These are phyloP conservation scores for Poecilobothrus nobilitatus DNA, from an alignment of 2,888 invertebrate species.

Conservation along the genomic window DNA sequence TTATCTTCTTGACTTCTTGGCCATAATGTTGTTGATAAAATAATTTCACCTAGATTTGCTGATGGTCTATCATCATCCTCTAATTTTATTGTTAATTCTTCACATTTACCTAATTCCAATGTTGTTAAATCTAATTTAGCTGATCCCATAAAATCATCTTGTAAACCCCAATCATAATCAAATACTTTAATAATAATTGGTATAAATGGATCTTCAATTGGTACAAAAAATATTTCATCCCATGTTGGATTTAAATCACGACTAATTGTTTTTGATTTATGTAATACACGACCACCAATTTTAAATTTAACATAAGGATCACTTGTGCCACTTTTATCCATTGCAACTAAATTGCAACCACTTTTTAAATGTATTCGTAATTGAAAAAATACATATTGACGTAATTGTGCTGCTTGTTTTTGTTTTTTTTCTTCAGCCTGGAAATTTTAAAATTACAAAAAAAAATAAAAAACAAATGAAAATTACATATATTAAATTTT, in stretches of 20 bases:
- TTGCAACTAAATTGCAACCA: slow-evolving; percentile 81
- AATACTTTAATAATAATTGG: slow-evolving; percentile 84
- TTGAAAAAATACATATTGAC: slow-evolving; percentile 87
- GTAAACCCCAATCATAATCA: slow-evolving; percentile 94
- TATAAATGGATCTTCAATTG: slow-evolving; percentile 83
- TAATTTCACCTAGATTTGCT: slow-evolving; percentile 73
- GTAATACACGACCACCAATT: slow-evolving; percentile 71
- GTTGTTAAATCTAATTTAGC: slow-evolving; percentile 75
- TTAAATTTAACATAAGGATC: slow-evolving; percentile 98
- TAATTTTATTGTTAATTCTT: slow-evolving; percentile 71
- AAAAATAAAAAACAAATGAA: too few relatives aligned
- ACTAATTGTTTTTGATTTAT: slow-evolving; percentile 90
- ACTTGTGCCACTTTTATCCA: slow-evolving; percentile 92
- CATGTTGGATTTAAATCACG: slow-evolving; percentile 94
- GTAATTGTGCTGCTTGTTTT: slow-evolving; percentile 61
- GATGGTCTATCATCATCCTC: slow-evolving; percentile 60
- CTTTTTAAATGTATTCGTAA: slow-evolving; percentile 79
- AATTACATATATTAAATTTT: too few relatives aligned
- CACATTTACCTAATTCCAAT: slow-evolving; percentile 65
- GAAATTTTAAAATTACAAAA: slow-evolving; percentile 12
- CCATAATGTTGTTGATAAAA: slow-evolving; percentile 74
- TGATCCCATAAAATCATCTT: slow-evolving; percentile 97
- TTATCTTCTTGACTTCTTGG: slow-evolving; percentile 91
- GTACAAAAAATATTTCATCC: slow-evolving; percentile 92
- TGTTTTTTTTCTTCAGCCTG: slow-evolving; percentile 61